Evolutionary conservation across 37 sponge, comb jelly and placozoan genomes (phyloP).

Genomic region (Cladorhizidae sp.): DNA sequence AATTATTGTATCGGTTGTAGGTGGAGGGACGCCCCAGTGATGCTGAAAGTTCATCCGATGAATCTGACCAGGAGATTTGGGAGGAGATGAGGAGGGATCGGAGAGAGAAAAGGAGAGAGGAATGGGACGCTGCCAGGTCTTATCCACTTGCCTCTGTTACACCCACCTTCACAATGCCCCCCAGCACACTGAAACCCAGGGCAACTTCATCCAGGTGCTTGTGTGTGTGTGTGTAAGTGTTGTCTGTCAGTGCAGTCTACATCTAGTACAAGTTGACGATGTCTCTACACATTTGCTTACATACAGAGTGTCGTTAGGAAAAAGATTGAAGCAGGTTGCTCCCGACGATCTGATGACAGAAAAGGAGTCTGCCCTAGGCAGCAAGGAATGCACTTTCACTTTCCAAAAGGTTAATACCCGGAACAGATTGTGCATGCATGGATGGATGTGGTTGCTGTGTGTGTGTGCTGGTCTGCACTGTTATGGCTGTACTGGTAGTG

Average conservation of each 20-base stretch:
- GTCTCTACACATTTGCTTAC: no score
- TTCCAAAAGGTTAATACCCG: conserved; percentile 36
- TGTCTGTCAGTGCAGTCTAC: no score
- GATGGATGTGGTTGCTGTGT: no score
- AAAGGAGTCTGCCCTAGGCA: conserved; percentile 27
- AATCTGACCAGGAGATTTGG: conserved; percentile 27
- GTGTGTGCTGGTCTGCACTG: no score
- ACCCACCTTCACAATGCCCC: background rate
- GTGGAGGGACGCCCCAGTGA: conserved; percentile 38
- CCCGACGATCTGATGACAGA: background rate
- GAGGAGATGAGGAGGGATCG: conserved; percentile 11
- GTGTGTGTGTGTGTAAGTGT: background rate
- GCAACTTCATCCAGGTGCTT: background rate
- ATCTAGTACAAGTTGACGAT: no score
- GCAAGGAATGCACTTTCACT: conserved; percentile 50
- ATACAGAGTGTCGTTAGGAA: conserved; percentile 25
- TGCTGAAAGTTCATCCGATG: conserved; percentile 39
- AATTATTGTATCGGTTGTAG: background rate
- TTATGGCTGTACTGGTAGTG: no score
- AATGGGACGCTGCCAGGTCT: background rate
- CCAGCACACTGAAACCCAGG: background rate
- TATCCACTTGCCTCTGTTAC: background rate
- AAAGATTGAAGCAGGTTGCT: conserved; percentile 8
- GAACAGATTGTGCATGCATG: no score
- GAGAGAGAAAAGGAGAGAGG: conserved; percentile 1